Percentiles rank a stretch among this genome's conserved stretches.
phyloP scores from a whole-genome alignment of 2,113 vertebrate genomes.

The Ictalurus furcatus region DNA sequence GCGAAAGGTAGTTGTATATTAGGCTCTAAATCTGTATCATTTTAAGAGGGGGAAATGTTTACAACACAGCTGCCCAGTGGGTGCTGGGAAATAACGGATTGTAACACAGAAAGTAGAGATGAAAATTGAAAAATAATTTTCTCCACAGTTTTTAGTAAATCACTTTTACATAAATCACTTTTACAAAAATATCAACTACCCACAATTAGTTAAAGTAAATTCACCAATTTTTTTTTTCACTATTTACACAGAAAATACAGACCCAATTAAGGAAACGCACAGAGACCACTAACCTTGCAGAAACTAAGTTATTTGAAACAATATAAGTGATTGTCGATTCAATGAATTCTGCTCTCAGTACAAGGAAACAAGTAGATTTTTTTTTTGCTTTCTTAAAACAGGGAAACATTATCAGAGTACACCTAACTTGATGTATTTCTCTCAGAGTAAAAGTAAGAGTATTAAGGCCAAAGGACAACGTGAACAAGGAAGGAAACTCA shows the following conservation, averaged over 20 bases:
- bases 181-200: neutral
- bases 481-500: conserved; percentile 69
- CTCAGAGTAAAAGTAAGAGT: neutral
- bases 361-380: neutral
- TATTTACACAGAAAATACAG: no score
- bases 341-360: neutral
- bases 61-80: neutral
- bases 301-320: neutral
- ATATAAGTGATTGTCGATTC: neutral
- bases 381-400: neutral
- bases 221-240: neutral
- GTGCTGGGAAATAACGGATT: neutral
- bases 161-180: neutral
- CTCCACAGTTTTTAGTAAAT: no score
- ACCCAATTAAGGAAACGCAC: neutral
- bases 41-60: neutral
- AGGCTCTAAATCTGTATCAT: neutral
- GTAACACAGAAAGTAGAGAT: neutral
- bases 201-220: neutral
- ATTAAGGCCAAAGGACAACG: no score
- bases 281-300: neutral
- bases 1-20: neutral
- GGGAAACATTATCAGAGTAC: neutral
- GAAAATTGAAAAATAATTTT: neutral
- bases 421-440: neutral